phyloP scores from a whole-genome alignment of 2,888 invertebrate species.

The Amphiduros pacificus region DNA sequence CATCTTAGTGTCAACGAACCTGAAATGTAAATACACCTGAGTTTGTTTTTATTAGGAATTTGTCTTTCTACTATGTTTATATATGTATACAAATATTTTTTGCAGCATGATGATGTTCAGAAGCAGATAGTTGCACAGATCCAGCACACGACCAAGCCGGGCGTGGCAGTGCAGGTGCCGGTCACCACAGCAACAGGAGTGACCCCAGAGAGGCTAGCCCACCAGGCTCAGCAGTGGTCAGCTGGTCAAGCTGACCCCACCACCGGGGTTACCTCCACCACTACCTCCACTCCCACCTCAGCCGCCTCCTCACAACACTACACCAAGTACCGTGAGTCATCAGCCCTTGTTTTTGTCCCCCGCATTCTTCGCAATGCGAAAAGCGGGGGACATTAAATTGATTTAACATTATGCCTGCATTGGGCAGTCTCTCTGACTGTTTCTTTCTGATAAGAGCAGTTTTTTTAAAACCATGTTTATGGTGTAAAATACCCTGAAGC shows the following conservation, averaged over 20 bases:
- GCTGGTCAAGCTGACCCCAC: too few relatives aligned
- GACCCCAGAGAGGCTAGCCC: slow-evolving; percentile 33
- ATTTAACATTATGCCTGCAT: neutral
- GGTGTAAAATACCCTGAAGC: too few relatives aligned
- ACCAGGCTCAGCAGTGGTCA: slow-evolving; percentile 37
- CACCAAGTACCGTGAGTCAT: slow-evolving; percentile 20
- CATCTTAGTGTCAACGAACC: too few relatives aligned
- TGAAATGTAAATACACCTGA: too few relatives aligned
- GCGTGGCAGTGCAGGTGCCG: too few relatives aligned
- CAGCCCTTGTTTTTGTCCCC: neutral
- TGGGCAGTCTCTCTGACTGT: too few relatives aligned
- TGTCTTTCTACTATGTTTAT: neutral
- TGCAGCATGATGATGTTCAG: slow-evolving; percentile 33
- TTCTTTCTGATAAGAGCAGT: too few relatives aligned
- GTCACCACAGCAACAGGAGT: slow-evolving; percentile 34
- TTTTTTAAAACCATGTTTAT: too few relatives aligned
- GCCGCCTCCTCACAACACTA: slow-evolving; percentile 3
- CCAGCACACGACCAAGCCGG: slow-evolving; percentile 37
- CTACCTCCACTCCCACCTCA: neutral
- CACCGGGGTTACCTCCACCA: slow-evolving; percentile 9
- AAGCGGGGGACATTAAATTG: too few relatives aligned
- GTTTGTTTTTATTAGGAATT: too few relatives aligned
- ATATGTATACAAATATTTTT: neutral
- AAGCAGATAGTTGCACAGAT: slow-evolving; percentile 40
- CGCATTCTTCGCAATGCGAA: too few relatives aligned